A percentile compares a stretch with the other conserved stretches of the same genome.
Conservation (phyloP, 2,113 vertebrate genomes). For the Ceyx margarethae region DNA sequence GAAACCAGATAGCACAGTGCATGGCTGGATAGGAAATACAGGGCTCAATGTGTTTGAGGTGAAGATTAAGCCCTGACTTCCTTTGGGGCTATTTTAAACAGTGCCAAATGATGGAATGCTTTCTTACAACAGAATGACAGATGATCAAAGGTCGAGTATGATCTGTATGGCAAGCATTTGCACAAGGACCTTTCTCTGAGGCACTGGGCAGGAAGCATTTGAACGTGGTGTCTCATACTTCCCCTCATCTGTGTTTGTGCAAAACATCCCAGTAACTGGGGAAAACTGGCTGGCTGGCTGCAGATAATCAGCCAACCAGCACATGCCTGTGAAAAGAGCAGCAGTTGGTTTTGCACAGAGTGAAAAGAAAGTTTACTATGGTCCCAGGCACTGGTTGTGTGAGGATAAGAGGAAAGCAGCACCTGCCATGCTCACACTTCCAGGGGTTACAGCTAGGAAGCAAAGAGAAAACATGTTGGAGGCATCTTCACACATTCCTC, state of each 20-base stretch:
- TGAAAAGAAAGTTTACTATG: neutral
- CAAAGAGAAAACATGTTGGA: neutral
- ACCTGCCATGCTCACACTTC: neutral
- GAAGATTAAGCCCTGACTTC: slow-evolving; percentile 81
- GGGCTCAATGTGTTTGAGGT: slow-evolving; percentile 80
- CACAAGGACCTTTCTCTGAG: slow-evolving; percentile 53
- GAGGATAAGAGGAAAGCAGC: neutral
- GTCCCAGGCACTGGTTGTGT: rapidly evolving
- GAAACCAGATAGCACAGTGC: slow-evolving; percentile 79
- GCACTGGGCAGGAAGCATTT: slow-evolving; percentile 50
- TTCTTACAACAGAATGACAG: slow-evolving; percentile 75
- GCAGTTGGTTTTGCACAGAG: neutral
- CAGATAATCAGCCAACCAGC: neutral
- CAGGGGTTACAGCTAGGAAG: neutral
- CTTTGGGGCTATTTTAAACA: slow-evolving; percentile 78
- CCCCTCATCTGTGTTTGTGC: slow-evolving; percentile 55
- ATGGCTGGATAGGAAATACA: slow-evolving; percentile 77
- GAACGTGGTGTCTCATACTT: slow-evolving; percentile 47
- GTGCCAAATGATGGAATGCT: slow-evolving; percentile 75
- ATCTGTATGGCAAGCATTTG: slow-evolving; percentile 68
- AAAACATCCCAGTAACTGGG: slow-evolving; percentile 54
- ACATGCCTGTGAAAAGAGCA: neutral
- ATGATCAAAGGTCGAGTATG: slow-evolving; percentile 75
- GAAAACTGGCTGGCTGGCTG: slow-evolving; percentile 1
- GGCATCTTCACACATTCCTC: neutral